Base-by-base conservation (phyloP, 2,113 vertebrate species). In the Chroicocephalus ridibundus region DNA sequence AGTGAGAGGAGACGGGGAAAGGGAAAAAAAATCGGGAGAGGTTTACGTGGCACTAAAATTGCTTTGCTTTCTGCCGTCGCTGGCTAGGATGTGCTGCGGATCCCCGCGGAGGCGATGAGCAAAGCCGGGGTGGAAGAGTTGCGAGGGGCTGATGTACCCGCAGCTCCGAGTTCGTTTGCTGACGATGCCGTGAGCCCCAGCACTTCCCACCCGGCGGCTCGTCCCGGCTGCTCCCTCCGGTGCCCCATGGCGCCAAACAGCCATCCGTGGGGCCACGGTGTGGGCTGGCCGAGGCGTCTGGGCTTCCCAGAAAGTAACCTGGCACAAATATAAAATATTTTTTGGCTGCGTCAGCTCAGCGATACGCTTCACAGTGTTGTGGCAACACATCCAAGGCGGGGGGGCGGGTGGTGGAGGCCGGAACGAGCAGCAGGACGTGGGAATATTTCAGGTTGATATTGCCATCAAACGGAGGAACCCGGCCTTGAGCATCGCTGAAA, bases 221-320 rank as follows among this genome's bases (percentile, higher is more conserved):
- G 0, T 80, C 36, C 86, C 38, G 34, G 40, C 49, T 82, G 31
- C 19, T 72, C 15, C 25, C 46, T 72, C 29, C 11, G 31, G 46
- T 38, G 52, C 51, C 34, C 2, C 1, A 0, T 6, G 9, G 27
- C 2, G 0, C 2, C 1, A 57, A 69, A 27, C 31, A 1, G 0
- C 32, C 25, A 1, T 52, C 91, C 16, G 5, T 15, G 52, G 44
- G 61, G 42, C 80, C 2, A 0, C 34, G 51, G 71, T 55, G 70
- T 18, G 61, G 79, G 74, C 84, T 76, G 90, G 47, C 70, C 34
- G 34, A 71, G 58, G 57, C 26, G 7, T 38, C 82, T 44, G 14
- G 47, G 55, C 78, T 72, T 79, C 75, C 82, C 0, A 0, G 70
- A 92, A 86, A 82, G 86, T 25, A 86, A 61, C n/a, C 58, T 88